Evolutionary conservation across 2,113 vertebrate genomes (phyloP), one percentile per base, ranked within the genome.

Genomic region (Meles meles): DNA sequence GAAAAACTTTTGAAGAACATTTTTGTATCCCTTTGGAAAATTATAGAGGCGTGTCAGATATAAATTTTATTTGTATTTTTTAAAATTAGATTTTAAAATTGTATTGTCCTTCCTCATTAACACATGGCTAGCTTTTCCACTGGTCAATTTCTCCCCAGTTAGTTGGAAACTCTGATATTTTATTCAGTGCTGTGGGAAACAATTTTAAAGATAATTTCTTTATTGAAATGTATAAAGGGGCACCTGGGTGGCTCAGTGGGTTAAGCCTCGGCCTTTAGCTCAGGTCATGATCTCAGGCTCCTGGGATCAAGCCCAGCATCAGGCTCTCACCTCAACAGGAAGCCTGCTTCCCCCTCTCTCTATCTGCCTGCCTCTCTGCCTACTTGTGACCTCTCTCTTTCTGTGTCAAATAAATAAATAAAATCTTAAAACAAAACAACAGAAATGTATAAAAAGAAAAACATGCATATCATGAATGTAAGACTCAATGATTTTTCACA

Each of bases 11-110:
- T 94, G 59, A 63, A 77, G 76, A 57, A 72, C 31, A 1, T 65
- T 42, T 76, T 49, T 67, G 0, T 6, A 49, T n/a, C 11, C 39
- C 2, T 85, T 12, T 67, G 39, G 39, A 95, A 98, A 94, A 95
- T 42, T 52, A 39, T 34, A 93, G 55, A 97, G 91, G n/a, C 31
- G 49, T 93, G 17, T 6, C 11, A 84, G 90, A 86, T 92, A 21
- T 44, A 15, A 94, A 55, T 47, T 71, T 57, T 37, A 84, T 11
- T 7, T 87, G 0, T 71, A 72, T 92, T 96, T 97, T 92, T 88
- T 37, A 69, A 98, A 96, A 77, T 76, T 86, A 29, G 23, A 63
- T 67, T 93, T 76, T 84, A 86, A 84, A 86, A 55, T 77, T 74
- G 20, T 42, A 20, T 74, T 72, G 27, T 39, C 34, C 27, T 81